Evolutionary conservation across 2,888 invertebrate species (phyloP).

Genomic region (Buathra laborator): DNA sequence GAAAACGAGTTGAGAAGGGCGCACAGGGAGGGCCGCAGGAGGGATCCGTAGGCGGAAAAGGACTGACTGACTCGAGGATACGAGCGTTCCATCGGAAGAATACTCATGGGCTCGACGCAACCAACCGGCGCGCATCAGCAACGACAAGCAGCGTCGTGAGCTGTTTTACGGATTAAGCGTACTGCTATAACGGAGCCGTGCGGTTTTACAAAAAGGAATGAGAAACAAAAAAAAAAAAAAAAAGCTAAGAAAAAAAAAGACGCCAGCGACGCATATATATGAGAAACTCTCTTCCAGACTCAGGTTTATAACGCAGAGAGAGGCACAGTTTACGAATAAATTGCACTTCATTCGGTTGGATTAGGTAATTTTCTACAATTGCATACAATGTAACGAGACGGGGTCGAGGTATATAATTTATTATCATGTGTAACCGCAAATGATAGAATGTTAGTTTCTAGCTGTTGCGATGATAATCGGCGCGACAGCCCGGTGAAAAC

Average conservation of each 20-base stretch:
- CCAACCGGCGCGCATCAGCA: conserved; percentile 51
- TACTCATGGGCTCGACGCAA: conserved; percentile 52
- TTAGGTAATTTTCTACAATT: conserved; percentile 4
- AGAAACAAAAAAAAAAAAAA: neutral
- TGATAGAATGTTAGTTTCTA: neutral
- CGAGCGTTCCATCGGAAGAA: conserved; percentile 63
- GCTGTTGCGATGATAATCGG: too few species aligned
- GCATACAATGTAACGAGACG: neutral
- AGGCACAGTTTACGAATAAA: conserved; percentile 54
- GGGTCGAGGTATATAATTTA: neutral
- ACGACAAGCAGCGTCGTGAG: conserved; percentile 59
- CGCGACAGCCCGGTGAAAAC: too few species aligned
- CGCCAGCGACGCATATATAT: conserved; percentile 36
- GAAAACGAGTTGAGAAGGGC: conserved; percentile 60
- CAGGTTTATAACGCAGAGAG: conserved; percentile 37
- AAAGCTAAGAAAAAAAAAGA: neutral
- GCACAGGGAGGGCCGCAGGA: conserved; percentile 44
- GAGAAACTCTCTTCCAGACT: conserved; percentile 45
- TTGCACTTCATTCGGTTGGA: conserved; percentile 56
- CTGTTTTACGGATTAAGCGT: conserved; percentile 67
- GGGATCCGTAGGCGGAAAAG: conserved; percentile 67
- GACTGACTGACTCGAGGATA: conserved; percentile 64
- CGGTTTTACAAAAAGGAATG: conserved; percentile 47
- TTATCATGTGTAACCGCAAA: neutral
- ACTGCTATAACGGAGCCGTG: conserved; percentile 64